phyloP scores from a whole-genome alignment of 2,888 invertebrate genomes.

The Calameuta filiformis region DNA sequence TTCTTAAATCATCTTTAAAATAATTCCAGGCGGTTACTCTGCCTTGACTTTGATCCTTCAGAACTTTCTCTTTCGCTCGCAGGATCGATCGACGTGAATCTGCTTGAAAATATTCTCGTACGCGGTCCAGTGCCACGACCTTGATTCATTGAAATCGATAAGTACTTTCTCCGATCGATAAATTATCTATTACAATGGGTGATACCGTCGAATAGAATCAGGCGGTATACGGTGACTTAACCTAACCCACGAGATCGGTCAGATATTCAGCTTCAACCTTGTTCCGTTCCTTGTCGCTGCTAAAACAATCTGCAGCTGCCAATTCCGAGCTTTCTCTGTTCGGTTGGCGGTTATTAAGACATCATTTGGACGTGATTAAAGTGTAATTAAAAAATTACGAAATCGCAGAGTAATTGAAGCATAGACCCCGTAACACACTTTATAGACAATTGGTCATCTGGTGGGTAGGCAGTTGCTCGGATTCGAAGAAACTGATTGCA shows the following conservation, averaged over 20 bases:
- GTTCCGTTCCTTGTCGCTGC: not conserved
- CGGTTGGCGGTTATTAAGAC: not conserved
- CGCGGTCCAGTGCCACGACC: not conserved
- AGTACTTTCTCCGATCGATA: not conserved
- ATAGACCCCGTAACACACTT: slow-evolving; percentile 40
- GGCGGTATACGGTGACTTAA: not conserved
- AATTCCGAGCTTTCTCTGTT: slow-evolving; percentile 2
- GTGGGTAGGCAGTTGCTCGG: not conserved
- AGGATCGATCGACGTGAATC: not conserved
- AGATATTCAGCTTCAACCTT: not conserved
- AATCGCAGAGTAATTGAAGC: slow-evolving; percentile 36
- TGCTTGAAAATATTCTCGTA: not conserved
- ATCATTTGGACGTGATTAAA: slow-evolving; percentile 2
- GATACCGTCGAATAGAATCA: not conserved
- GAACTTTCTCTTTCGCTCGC: not conserved
- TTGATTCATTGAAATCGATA: not conserved
- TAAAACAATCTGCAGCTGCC: not conserved
- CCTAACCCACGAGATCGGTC: not conserved
- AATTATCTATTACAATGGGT: not conserved
- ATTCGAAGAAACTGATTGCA: not conserved
- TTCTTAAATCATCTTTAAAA: not conserved
- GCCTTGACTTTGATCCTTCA: not conserved
- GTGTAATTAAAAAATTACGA: slow-evolving; percentile 42
- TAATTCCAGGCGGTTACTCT: not conserved
- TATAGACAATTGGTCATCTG: not conserved